These are phyloP conservation scores for Salarias fasciatus DNA, from an alignment of 2,797 vertebrate species.

Conservation along the genomic window DNA sequence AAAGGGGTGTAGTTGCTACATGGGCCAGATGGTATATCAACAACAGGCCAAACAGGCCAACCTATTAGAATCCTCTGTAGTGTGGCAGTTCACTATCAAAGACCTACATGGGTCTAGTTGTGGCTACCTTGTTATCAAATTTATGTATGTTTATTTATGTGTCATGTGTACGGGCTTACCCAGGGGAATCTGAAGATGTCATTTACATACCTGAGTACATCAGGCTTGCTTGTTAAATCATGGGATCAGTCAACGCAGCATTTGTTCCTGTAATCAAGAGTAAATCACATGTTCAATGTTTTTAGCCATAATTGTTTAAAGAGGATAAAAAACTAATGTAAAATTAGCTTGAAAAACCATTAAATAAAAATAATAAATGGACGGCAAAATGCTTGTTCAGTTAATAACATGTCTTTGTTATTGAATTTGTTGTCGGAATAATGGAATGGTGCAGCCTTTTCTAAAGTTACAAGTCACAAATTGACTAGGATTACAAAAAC, in stretches of 20 bases:
- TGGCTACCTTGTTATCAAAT: slow-evolving; percentile 73
- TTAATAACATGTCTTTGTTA: too few relatives aligned
- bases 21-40: slow-evolving; percentile 77
- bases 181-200: slow-evolving; percentile 43
- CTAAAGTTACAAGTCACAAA: too few relatives aligned
- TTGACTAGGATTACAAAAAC: neutral
- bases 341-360: too few relatives aligned
- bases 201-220: slow-evolving; percentile 59
- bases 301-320: too few relatives aligned
- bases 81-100: slow-evolving; percentile 66
- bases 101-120: slow-evolving; percentile 59
- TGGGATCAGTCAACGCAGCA: too few relatives aligned
- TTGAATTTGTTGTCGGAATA: too few relatives aligned
- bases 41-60: slow-evolving; percentile 68
- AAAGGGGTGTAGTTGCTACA: slow-evolving; percentile 72
- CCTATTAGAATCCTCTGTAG: slow-evolving; percentile 74
- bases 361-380: too few relatives aligned
- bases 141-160: slow-evolving; percentile 73
- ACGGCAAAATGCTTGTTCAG: too few relatives aligned
- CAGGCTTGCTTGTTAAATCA: too few relatives aligned
- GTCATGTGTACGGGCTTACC: slow-evolving; percentile 33
- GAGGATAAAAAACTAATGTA: neutral
- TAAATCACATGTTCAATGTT: neutral
- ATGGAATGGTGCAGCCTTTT: too few relatives aligned
- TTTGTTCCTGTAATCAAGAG: neutral